Evolutionary conservation across 2,797 vertebrate genomes (phyloP), one percentile per base, ranked within the genome.

Genomic region (Sebastes alutus): DNA sequence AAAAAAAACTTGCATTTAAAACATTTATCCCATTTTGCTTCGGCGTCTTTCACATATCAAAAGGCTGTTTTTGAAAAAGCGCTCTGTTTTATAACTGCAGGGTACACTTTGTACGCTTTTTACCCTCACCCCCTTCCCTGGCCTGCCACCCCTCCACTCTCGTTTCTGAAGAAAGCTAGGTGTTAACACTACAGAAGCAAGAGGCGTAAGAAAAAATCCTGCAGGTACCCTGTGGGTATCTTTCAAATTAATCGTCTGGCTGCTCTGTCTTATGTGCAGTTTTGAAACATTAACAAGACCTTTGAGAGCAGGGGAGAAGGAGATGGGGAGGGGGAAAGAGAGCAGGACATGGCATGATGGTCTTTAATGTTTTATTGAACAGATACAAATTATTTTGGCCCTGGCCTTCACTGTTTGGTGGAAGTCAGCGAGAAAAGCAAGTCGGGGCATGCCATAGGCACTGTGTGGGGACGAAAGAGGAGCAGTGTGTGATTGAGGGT

Each of bases 201-300:
- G 90, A 94, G 89, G 88, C 95, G 93, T 81, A 78, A 84, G 91
- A 80, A 90, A 87, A 93, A 94, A 93, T 95, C 95, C 95, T 95
- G 93, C 94, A 96, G 95, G 94, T 96, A 93, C 95, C 95, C 95
- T 95, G 92, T 96, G 95, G 96, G 95, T 94, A 94, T 95, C 95
- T 95, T 94, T 96, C 92, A 95, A 95, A 96, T 96, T 95, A 96
- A 96, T 96, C 88, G 93, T 96, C 96, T 96, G 95, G 95, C 96
- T 94, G 93, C 91, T 95, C 91, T 87, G 94, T 95, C 95, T 96
- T 95, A 96, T 96, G 94, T 95, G 95, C 94, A 88, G 93, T 95
- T 96, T 95, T 95, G 94, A 96, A 96, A 96, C 96, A 96, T 96
- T 96, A 96, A 96, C 96, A 96, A 96, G 96, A 94, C 96, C 95